Percentiles rank a stretch among this genome's conserved stretches.
Evolutionary conservation across 1,140 invertebrate genomes (phyloP).

Genomic region (Zaprionus camerounensis): DNA sequence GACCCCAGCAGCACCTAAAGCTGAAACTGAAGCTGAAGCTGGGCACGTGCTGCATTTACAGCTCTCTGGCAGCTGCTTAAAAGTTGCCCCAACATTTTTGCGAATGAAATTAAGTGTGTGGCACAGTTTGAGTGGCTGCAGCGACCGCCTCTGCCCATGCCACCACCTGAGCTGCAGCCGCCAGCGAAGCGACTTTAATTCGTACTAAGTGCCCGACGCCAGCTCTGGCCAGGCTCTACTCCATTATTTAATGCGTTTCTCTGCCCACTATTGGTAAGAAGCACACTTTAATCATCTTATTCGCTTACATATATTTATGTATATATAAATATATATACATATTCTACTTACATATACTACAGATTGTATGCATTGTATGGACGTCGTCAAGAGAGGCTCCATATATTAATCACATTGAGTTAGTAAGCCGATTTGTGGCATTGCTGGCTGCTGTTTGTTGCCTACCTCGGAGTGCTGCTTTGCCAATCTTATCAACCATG

Average conservation of each 20-base stretch:
- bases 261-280: neutral
- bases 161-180: neutral
- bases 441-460: conserved; percentile 2
- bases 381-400: neutral
- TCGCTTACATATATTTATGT: neutral
- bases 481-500: conserved; percentile 13
- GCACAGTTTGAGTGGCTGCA: conserved; percentile 54
- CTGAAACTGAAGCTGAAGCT: neutral
- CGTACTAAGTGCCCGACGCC: neutral
- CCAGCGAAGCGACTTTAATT: conserved; percentile 6
- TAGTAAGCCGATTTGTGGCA: conserved; percentile 56
- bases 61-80: conserved; percentile 50
- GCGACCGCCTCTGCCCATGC: neutral
- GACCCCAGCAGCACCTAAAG: conserved; percentile 18
- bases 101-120: conserved; percentile 66
- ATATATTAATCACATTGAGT: conserved; percentile 26
- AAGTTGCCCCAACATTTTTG: conserved; percentile 55
- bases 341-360: neutral
- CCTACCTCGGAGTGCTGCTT: conserved; percentile 13
- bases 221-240: neutral
- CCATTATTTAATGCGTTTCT: neutral
- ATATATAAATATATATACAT: neutral
- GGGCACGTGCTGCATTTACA: conserved; percentile 59
- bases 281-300: conserved; percentile 6
- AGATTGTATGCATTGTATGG: neutral